These are phyloP conservation scores for Metallyticus violacea DNA, from an alignment of 2,888 invertebrate species.

Conservation along the genomic window DNA sequence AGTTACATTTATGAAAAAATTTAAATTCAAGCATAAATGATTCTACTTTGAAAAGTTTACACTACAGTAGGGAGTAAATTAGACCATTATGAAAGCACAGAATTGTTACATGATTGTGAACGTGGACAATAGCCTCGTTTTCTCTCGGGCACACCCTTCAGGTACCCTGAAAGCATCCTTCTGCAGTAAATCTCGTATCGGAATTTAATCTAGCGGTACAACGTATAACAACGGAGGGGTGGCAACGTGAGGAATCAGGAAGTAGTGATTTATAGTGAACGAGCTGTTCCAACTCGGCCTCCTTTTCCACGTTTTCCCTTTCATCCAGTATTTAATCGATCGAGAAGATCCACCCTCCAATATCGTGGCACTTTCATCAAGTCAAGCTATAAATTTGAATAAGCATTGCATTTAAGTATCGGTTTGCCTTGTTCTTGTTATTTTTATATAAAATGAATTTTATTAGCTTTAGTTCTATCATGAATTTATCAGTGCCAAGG, in stretches of 20 bases:
- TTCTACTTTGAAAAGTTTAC: no score
- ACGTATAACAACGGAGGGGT: not conserved
- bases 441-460: no score
- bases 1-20: no score
- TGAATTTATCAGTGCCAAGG: no score
- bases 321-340: not conserved
- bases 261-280: not conserved
- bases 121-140: no score
- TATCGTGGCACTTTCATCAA: not conserved
- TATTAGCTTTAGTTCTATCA: no score
- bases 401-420: not conserved
- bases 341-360: not conserved
- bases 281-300: no score
- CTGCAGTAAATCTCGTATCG: not conserved
- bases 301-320: not conserved
- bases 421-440: not conserved
- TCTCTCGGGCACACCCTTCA: not conserved
- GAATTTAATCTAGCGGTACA: not conserved
- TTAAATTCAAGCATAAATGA: no score
- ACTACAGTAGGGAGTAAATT: no score
- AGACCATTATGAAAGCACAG: no score
- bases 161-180: not conserved
- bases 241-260: not conserved
- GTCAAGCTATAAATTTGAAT: not conserved
- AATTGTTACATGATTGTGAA: no score